Conservation (phyloP, 2,113 vertebrate genomes). For the Engraulis encrasicolus region DNA sequence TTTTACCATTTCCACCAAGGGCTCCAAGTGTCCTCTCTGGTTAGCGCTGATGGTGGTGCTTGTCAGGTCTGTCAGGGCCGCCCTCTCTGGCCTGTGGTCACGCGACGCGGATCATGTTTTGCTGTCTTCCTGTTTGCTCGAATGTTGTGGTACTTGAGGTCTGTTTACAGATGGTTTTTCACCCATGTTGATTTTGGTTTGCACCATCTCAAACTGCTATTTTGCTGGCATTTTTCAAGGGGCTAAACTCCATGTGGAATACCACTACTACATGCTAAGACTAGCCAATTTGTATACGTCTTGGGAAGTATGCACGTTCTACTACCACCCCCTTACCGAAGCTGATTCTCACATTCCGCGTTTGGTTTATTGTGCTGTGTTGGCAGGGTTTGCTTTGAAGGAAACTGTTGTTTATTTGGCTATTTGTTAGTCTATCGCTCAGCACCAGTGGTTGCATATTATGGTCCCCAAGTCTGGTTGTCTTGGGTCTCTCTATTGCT, state of each 20-base stretch:
- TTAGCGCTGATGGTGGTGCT: constrained; percentile 32
- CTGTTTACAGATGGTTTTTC: constrained; percentile 55
- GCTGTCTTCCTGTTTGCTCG: constrained; percentile 39
- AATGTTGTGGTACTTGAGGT: constrained; percentile 46
- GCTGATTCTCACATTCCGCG: not conserved
- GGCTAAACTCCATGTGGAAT: not conserved
- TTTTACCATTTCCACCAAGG: constrained; percentile 9
- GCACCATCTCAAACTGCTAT: constrained; percentile 39
- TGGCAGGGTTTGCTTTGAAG: not conserved
- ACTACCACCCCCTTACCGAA: not conserved
- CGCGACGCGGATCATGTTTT: constrained; percentile 36
- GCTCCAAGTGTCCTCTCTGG: constrained; percentile 32
- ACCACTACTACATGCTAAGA: constrained; percentile 5
- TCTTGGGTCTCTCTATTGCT: constrained; percentile 20
- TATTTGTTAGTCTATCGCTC: not conserved
- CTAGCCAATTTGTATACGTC: not conserved
- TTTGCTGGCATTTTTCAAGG: constrained; percentile 29
- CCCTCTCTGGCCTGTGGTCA: constrained; percentile 31
- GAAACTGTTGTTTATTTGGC: not conserved
- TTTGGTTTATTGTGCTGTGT: not conserved
- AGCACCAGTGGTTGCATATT: not conserved
- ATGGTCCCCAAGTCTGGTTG: constrained; percentile 12
- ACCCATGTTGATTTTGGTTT: constrained; percentile 50
- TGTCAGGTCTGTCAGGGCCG: constrained; percentile 24
- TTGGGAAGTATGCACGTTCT: not conserved